Conservation (phyloP, 2,797 vertebrate genomes). For the Spondyliosoma cantharus region DNA sequence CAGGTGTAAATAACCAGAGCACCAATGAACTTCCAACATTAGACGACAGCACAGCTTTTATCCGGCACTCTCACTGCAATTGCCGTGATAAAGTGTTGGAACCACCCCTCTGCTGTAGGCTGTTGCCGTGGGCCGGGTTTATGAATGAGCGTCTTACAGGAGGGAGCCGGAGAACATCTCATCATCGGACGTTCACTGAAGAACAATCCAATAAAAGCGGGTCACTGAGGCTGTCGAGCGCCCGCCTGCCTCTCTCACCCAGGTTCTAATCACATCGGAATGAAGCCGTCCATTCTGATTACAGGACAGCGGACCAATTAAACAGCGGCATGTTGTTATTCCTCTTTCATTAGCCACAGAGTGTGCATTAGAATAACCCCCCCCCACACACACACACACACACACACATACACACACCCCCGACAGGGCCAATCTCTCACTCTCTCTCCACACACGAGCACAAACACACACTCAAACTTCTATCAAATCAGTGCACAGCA, state of each 20-base stretch:
- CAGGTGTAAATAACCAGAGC: slow-evolving; percentile 40
- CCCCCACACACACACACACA: slow-evolving; percentile 15
- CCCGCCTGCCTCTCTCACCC: slow-evolving; percentile 40
- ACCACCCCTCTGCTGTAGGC: slow-evolving; percentile 5
- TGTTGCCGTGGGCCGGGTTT: slow-evolving; percentile 25
- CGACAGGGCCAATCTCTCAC: slow-evolving; percentile 41
- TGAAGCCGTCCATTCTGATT: slow-evolving; percentile 77
- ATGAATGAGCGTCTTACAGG: slow-evolving; percentile 51
- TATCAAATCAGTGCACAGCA: slow-evolving; percentile 61
- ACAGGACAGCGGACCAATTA: slow-evolving; percentile 72
- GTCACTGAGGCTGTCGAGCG: slow-evolving; percentile 56
- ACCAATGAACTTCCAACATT: slow-evolving; percentile 29
- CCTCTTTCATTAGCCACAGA: slow-evolving; percentile 74
- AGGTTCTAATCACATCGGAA: slow-evolving; percentile 72
- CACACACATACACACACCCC: slow-evolving; percentile 42
- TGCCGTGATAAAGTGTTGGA: slow-evolving; percentile 18
- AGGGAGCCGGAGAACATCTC: slow-evolving; percentile 32
- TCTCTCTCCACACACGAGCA: slow-evolving; percentile 10
- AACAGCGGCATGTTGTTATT: slow-evolving; percentile 71
- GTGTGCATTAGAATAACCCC: slow-evolving; percentile 54
- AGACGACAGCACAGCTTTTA: slow-evolving; percentile 26
- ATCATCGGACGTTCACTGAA: slow-evolving; percentile 52
- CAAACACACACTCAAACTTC: slow-evolving; percentile 46
- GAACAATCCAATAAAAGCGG: slow-evolving; percentile 73
- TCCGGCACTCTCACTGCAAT: slow-evolving; percentile 11